phyloP scores from a whole-genome alignment of 1,140 invertebrate species.

The Panagrolaimus sp. region DNA sequence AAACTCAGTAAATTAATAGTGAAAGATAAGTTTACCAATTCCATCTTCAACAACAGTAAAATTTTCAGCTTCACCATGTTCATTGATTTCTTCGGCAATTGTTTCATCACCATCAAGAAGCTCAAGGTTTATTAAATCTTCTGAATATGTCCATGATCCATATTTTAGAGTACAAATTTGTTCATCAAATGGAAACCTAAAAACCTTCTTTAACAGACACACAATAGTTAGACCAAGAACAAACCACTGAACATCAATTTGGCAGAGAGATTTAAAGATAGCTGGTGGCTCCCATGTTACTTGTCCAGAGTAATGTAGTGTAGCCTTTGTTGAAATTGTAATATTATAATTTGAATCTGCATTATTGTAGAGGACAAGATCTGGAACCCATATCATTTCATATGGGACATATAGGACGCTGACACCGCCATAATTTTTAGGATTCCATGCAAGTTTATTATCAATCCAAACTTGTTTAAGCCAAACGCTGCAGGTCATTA shows the following conservation, averaged over 20 bases:
- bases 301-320: constrained; percentile 72
- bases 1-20: constrained; percentile 11
- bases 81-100: constrained; percentile 45
- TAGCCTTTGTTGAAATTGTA: constrained; percentile 64
- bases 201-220: constrained; percentile 6
- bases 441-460: constrained; percentile 90
- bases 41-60: constrained; percentile 52
- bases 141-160: constrained; percentile 94
- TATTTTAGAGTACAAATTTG: constrained; percentile 69
- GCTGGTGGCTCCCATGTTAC: constrained; percentile 95
- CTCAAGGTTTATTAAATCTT: constrained; percentile 48
- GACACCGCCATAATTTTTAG: constrained; percentile 43
- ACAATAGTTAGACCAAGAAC: not conserved
- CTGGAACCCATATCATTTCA: constrained; percentile 67
- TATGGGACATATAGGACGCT: constrained; percentile 41
- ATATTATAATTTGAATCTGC: constrained; percentile 64
- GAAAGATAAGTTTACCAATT: constrained; percentile 40
- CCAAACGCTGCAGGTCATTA: constrained; percentile 89
- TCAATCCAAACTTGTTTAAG: constrained; percentile 86
- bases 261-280: constrained; percentile 93
- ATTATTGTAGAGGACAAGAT: constrained; percentile 46
- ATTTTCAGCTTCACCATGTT: constrained; percentile 47
- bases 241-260: constrained; percentile 79
- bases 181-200: constrained; percentile 70
- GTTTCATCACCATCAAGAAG: constrained; percentile 42